Evolutionary conservation across 2,888 invertebrate genomes (phyloP).

Genomic region (Amphipyra tragopoginis): DNA sequence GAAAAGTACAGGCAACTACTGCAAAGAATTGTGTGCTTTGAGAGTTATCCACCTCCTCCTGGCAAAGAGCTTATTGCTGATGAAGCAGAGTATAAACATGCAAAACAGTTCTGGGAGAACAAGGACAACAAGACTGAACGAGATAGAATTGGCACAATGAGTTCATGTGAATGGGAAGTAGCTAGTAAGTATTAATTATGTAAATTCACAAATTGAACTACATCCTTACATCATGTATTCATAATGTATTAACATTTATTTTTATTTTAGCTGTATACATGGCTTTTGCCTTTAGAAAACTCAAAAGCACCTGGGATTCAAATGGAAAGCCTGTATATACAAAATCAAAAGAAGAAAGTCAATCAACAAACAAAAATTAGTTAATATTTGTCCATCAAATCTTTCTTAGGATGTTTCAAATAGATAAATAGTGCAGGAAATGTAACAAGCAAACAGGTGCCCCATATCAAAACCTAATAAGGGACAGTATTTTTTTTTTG

Average conservation of each 20-base stretch:
- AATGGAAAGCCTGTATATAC: conserved; percentile 91
- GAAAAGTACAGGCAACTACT: conserved; percentile 89
- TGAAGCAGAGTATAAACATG: conserved; percentile 93
- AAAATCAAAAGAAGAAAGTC: conserved; percentile 57
- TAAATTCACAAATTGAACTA: not conserved
- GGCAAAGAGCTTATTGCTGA: conserved; percentile 89
- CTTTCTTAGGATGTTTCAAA: not conserved
- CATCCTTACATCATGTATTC: not conserved
- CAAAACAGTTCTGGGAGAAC: conserved; percentile 89
- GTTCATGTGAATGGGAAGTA: conserved; percentile 97
- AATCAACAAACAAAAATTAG: conserved; percentile 27
- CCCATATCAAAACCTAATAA: no score
- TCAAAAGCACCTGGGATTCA: conserved; percentile 91
- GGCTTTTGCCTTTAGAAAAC: conserved; percentile 95
- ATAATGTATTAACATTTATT: conserved; percentile 17
- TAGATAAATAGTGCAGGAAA: not conserved
- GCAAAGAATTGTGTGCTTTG: conserved; percentile 94
- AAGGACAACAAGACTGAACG: conserved; percentile 76
- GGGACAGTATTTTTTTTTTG: no score
- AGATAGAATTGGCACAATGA: conserved; percentile 94
- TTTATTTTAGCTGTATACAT: conserved; percentile 93
- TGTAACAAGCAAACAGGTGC: no score
- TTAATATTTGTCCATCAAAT: not conserved
- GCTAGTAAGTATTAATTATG: conserved; percentile 91
- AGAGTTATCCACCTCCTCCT: conserved; percentile 93